Evolutionary conservation across 2,888 invertebrate species (phyloP), one percentile per base, ranked within the genome.

Genomic region (Calliphora vomitoria): DNA sequence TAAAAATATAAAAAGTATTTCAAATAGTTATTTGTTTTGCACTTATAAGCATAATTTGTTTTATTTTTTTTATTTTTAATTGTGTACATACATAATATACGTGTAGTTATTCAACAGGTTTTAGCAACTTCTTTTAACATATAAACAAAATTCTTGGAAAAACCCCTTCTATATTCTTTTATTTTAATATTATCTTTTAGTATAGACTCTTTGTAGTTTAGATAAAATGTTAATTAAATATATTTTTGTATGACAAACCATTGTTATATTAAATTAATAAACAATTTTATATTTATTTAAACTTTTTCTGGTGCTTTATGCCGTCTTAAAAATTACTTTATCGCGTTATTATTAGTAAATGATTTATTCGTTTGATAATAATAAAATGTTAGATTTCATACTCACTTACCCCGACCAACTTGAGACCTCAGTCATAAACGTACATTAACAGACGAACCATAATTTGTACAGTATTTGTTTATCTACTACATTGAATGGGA

Each of bases 381-480:
- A 58, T n/a, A 81, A 31, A 60, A 47, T 76, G 25, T 25, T 78
- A 55, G 58, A 78, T 50, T 68, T 85, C 25, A 58, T 79, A 64
- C 71, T 79, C 58, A 87, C 78, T 82, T 79, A 85, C 69, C 66
- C 38, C 58, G 62, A 79, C 35, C 31, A 18, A 41, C 47, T 44
- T 62, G 50, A 84, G 15, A 66, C 13, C 50, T 4, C 55, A 55
- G 18, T 3, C 55, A 50, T 5, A 75, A 62, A 55, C 18, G 41
- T 69, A 55, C 55, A 41, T 58, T 75, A 75, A 60, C 47, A 82
- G n/a, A 41, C 47, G 25, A 62, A 31, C 60, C 74, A 20, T 71
- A 69, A 71, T 50, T n/a, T n/a, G n/a, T 80, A 83, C 69, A 80
- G 41, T 62, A 20, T 74, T 80, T 85, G 31, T 74, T 80, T 85